Percentiles rank a stretch among this genome's conserved stretches.
Conservation (phyloP, 2,113 vertebrate species). For the Epinephelus moara region DNA sequence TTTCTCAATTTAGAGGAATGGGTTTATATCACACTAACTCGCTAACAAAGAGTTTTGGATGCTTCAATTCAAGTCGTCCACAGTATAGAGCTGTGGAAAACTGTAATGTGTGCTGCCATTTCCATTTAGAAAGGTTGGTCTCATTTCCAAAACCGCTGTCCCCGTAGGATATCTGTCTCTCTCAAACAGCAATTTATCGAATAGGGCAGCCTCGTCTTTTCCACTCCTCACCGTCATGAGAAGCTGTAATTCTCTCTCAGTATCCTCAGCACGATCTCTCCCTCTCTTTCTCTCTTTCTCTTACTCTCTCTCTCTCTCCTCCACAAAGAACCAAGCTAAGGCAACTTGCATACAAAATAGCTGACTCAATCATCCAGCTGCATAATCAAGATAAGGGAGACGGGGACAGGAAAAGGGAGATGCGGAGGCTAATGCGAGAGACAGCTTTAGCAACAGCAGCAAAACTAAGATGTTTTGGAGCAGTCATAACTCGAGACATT, state of each 20-base stretch:
- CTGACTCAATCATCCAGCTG: slow-evolving; percentile 91
- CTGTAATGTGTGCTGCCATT: slow-evolving; percentile 55
- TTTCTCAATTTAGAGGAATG: slow-evolving; percentile 11
- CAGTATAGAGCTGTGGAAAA: slow-evolving; percentile 41
- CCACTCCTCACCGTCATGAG: slow-evolving; percentile 73
- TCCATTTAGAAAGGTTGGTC: slow-evolving; percentile 74
- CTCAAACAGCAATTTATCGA: slow-evolving; percentile 78
- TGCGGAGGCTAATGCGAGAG: slow-evolving; percentile 69
- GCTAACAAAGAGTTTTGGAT: slow-evolving; percentile 21
- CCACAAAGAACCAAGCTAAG: slow-evolving; percentile 86
- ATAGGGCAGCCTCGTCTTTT: slow-evolving; percentile 69
- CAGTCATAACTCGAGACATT: slow-evolving; percentile 41
- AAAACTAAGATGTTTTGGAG: slow-evolving; percentile 71
- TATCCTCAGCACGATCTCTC: slow-evolving; percentile 85
- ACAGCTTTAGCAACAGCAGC: slow-evolving; percentile 72
- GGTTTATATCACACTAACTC: slow-evolving; percentile 37
- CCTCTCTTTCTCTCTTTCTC: slow-evolving; percentile 74
- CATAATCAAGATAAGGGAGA: slow-evolving; percentile 90
- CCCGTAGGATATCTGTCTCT: slow-evolving; percentile 70
- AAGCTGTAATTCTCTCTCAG: slow-evolving; percentile 81
- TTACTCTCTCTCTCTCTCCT: slow-evolving; percentile 77
- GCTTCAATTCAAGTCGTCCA: slow-evolving; percentile 19
- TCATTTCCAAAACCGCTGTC: slow-evolving; percentile 65
- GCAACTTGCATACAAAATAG: slow-evolving; percentile 90
- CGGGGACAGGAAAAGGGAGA: slow-evolving; percentile 70